Evolutionary conservation across 2,888 invertebrate species (phyloP).

Genomic region (Conomelus anceps): DNA sequence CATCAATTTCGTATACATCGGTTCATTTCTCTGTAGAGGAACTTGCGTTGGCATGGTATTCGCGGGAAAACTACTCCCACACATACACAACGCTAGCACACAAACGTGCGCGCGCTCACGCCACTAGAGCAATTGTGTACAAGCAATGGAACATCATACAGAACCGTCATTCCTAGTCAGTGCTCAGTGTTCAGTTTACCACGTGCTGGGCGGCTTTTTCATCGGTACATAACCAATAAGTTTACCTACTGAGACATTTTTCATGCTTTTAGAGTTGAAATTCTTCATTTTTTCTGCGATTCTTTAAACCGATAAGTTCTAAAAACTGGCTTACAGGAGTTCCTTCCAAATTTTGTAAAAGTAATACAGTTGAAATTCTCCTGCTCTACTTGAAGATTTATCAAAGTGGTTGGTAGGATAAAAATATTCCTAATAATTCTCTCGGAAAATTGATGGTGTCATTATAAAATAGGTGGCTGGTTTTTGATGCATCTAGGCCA

Average conservation of each 20-base stretch:
- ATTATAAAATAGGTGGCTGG: too few species aligned
- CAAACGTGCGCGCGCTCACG: background rate
- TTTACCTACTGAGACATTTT: background rate
- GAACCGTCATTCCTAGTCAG: background rate
- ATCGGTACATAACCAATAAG: background rate
- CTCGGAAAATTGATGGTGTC: too few species aligned
- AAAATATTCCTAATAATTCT: too few species aligned
- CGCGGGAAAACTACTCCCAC: background rate
- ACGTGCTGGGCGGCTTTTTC: background rate
- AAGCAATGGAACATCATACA: background rate
- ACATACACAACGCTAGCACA: background rate
- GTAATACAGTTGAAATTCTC: too few species aligned
- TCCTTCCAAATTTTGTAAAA: too few species aligned
- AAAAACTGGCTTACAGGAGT: too few species aligned
- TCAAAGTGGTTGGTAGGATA: too few species aligned
- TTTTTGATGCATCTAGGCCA: too few species aligned
- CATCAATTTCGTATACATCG: background rate
- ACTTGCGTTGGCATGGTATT: background rate
- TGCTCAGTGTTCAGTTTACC: background rate
- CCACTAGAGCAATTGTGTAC: background rate
- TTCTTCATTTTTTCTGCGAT: too few species aligned
- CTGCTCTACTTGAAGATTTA: too few species aligned
- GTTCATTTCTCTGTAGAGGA: background rate
- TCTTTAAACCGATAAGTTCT: too few species aligned
- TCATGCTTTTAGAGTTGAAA: too few species aligned